phyloP scores from a whole-genome alignment of 2,888 invertebrate genomes.

The Ochlodes sylvanus region DNA sequence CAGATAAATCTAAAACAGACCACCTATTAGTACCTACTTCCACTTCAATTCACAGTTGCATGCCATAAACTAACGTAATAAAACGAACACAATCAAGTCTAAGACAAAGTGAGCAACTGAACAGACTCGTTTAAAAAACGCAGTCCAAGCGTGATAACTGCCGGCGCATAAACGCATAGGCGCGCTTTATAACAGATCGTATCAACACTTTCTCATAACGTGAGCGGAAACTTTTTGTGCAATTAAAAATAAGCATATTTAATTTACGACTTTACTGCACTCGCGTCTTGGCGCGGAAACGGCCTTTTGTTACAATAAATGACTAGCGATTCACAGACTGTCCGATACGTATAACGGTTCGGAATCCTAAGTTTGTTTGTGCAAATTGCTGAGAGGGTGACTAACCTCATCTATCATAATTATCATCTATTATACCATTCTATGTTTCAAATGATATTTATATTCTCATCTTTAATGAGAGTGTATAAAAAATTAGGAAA shows the following conservation, averaged over 20 bases:
- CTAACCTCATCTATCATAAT: no score
- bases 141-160: conserved; percentile 50
- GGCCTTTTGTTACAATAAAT: conserved; percentile 33
- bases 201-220: conserved; percentile 53
- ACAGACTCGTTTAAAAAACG: conserved; percentile 42
- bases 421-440: no score
- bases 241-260: conserved; percentile 52
- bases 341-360: not conserved
- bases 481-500: no score
- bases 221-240: conserved; percentile 48
- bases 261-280: conserved; percentile 53
- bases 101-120: not conserved
- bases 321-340: not conserved
- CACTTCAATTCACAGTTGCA: no score
- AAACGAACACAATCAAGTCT: not conserved
- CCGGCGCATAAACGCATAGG: conserved; percentile 45
- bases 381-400: no score
- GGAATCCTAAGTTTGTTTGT: no score
- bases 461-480: no score
- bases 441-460: no score
- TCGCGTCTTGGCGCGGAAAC: conserved; percentile 48
- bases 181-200: conserved; percentile 58
- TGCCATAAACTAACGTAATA: no score
- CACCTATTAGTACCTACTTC: no score
- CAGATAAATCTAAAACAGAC: no score